A percentile compares a stretch with the other conserved stretches of the same genome.
Evolutionary conservation across 2,888 invertebrate species (phyloP).

Genomic region (Drosophila testacea): DNA sequence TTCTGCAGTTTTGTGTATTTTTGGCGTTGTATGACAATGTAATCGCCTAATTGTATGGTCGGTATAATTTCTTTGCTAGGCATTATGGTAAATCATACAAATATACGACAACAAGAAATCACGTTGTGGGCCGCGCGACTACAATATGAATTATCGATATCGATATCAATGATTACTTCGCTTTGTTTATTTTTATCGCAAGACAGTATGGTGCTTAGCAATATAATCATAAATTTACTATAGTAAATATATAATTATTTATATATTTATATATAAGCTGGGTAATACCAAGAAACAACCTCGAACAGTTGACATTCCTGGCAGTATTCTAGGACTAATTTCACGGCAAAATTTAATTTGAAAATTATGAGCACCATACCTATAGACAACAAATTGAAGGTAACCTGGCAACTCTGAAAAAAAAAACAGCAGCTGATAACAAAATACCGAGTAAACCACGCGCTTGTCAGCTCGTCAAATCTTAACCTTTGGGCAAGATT

Average conservation of each 20-base stretch:
- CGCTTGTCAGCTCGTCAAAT: constrained; percentile 15
- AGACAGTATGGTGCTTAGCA: neutral
- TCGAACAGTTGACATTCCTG: neutral
- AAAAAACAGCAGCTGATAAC: constrained; percentile 11
- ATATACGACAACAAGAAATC: constrained; percentile 36
- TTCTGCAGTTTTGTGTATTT: constrained; percentile 92
- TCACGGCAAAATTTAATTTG: too few relatives aligned
- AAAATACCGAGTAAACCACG: constrained; percentile 35
- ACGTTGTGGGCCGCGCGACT: constrained; percentile 38
- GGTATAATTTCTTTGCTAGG: constrained; percentile 25
- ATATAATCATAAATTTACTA: neutral
- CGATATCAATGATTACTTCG: neutral
- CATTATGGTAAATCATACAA: constrained; percentile 22
- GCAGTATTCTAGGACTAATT: neutral
- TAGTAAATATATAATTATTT: too few relatives aligned
- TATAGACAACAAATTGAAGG: neutral
- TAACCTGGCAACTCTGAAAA: constrained; percentile 4
- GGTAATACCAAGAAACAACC: neutral
- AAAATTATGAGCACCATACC: constrained; percentile 6
- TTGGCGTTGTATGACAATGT: constrained; percentile 91
- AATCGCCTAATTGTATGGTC: constrained; percentile 89
- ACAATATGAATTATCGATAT: neutral
- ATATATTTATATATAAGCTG: too few relatives aligned
- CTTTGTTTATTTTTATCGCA: neutral
- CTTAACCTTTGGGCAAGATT: constrained; percentile 17